Conservation (phyloP, 64 coral and sea anemone genomes). For the Actinia equina region DNA sequence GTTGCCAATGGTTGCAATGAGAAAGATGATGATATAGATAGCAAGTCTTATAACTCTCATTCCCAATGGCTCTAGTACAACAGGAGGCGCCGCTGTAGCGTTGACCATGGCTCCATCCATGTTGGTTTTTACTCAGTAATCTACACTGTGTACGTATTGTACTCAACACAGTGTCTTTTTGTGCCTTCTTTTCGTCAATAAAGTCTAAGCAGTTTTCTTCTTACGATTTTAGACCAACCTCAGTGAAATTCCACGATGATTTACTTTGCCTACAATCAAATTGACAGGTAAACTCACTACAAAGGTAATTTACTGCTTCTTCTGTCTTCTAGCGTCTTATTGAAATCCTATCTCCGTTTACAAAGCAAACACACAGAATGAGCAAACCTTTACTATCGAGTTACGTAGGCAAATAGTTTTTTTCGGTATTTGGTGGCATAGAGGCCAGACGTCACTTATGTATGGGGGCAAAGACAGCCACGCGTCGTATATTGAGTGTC, state of each 20-base stretch:
- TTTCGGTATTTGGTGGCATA: conserved; percentile 16
- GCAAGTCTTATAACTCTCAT: conserved; percentile 56
- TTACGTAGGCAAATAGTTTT: conserved; percentile 20
- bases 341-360: conserved; percentile 24
- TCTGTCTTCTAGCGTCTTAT: conserved; percentile 22
- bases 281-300: conserved; percentile 17
- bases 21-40: conserved; percentile 60
- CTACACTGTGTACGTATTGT: background rate
- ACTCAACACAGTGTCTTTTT: background rate
- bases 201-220: background rate
- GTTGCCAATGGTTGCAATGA: conserved; percentile 65
- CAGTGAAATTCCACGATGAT: conserved; percentile 12
- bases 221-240: background rate
- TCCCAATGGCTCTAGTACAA: conserved; percentile 36
- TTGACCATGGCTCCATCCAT: background rate
- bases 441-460: conserved; percentile 4
- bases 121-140: background rate
- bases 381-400: conserved; percentile 2
- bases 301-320: conserved; percentile 25
- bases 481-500: background rate
- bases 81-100: background rate
- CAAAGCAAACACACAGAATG: conserved; percentile 17
- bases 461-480: background rate
- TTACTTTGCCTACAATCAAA: conserved; percentile 25
- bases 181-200: background rate